phyloP scores from a whole-genome alignment of 2,797 vertebrate species.

The Anguilla pacifica region DNA sequence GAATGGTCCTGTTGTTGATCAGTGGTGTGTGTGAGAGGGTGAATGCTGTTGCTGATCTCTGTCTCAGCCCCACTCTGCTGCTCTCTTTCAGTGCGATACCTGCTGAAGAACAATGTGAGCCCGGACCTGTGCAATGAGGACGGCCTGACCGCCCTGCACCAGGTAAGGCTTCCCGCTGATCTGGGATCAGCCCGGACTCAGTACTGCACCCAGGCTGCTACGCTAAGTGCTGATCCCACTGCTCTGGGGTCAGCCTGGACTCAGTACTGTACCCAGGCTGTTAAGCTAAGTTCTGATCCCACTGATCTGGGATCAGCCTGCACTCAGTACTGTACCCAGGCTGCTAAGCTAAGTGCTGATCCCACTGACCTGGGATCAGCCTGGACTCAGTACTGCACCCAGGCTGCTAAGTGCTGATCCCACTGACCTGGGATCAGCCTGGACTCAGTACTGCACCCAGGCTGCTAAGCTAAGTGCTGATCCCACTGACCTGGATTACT shows the following conservation, averaged over 20 bases:
- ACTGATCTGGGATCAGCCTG: background rate
- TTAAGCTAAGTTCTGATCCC: background rate
- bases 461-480: background rate
- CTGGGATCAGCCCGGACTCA: background rate
- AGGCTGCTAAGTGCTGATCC: background rate
- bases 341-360: background rate
- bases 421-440: background rate
- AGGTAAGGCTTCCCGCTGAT: constrained; percentile 73
- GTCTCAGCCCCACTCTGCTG: constrained; percentile 32
- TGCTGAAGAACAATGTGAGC: constrained; percentile 92
- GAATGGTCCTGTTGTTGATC: background rate
- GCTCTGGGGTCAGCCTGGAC: background rate
- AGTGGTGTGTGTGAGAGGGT: no score
- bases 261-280: background rate
- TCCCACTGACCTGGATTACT: background rate
- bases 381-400: background rate
- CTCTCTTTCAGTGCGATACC: constrained; percentile 82
- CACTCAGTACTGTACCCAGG: no score
- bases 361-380: background rate
- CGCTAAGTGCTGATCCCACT: background rate
- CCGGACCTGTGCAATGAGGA: constrained; percentile 97
- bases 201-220: background rate
- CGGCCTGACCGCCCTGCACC: constrained; percentile 93
- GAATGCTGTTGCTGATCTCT: background rate
- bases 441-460: background rate